These are phyloP conservation scores for Phymanthus crucifer DNA, from an alignment of 92 coral and sea anemone species.

Conservation along the genomic window DNA sequence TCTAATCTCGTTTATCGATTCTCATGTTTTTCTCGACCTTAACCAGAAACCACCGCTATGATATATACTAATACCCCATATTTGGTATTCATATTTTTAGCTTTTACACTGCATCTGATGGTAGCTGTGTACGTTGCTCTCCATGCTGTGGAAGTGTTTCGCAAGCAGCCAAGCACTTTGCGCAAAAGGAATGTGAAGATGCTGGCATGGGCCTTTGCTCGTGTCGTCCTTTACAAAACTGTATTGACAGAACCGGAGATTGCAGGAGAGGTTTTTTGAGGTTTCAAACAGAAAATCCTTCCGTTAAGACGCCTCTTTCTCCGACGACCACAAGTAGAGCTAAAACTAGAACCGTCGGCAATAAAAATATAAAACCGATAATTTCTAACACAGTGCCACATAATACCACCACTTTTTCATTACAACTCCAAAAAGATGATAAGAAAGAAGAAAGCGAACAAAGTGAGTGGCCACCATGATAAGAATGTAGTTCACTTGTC, in stretches of 20 bases:
- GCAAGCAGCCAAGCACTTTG: not conserved
- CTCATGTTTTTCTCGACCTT: too few relatives aligned
- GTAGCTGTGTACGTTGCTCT: constrained; percentile 12
- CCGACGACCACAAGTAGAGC: not conserved
- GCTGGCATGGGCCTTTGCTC: constrained; percentile 3
- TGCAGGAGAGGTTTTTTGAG: not conserved
- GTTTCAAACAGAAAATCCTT: not conserved
- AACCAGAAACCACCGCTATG: too few relatives aligned
- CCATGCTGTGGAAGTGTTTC: constrained; percentile 1
- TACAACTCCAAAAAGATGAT: not conserved
- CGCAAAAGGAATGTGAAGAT: constrained; percentile 2
- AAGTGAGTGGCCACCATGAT: not conserved
- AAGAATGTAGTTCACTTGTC: too few relatives aligned
- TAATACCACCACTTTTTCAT: not conserved
- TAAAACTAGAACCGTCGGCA: not conserved
- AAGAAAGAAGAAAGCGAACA: not conserved
- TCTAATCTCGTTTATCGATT: too few relatives aligned
- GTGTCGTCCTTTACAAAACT: constrained; percentile 12
- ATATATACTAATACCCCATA: too few relatives aligned
- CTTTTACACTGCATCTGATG: constrained; percentile 12
- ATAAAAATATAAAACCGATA: not conserved
- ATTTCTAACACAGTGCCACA: not conserved
- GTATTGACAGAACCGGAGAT: not conserved
- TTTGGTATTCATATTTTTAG: not conserved
- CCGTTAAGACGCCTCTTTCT: not conserved